Base-by-base conservation (phyloP, 2,797 vertebrate genomes). In the Lacerta bilineata region DNA sequence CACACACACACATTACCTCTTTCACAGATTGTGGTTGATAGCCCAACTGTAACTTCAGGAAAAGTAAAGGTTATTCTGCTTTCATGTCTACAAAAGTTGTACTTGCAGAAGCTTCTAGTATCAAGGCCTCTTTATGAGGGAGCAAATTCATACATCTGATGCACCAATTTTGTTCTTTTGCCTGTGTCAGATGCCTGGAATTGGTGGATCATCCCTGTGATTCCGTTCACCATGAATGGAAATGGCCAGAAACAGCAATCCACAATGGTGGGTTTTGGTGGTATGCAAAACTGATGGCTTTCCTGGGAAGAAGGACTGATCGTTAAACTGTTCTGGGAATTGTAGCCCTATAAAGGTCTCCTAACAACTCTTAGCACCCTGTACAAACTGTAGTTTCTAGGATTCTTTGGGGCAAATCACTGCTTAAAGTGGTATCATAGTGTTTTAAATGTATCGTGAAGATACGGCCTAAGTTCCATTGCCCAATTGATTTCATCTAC, bases 21-120 rank as follows among this genome's bases (percentile, higher is more conserved):
- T 92, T 88, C 86, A 69, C 0, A 0, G 5, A 71, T n/a, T 87
- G 5, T 93, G 91, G 84, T 20, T 92, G 81, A 92, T 92, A 94
- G 84, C 50, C 4, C 25, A 68, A 18, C 90, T 94, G 94, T 84
- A 94, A 55, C 76, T 84, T 36, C 77, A 76, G 90, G 50, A 27
- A n/a, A 5, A 8, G 27, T 74, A 50, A 0, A 23, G 77, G 39
- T 91, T 87, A 86, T 91, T 91, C 80, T 89, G 80, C 11, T 0
- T 0, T 81, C 84, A 88, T 90, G 61, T 77, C 66, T 89, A 43
- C 23, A 68, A 76, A 75, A 76, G 66, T 68, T 66, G 10, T 50
- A 66, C 33, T 81, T 55, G 29, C 39, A 75, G 43, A 89, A 75
- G 10, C 43, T 74, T 74, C 29, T 33, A 2, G 3, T 43, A 33